Evolutionary conservation across 2,113 vertebrate genomes (phyloP).

Genomic region (Mobula birostris): DNA sequence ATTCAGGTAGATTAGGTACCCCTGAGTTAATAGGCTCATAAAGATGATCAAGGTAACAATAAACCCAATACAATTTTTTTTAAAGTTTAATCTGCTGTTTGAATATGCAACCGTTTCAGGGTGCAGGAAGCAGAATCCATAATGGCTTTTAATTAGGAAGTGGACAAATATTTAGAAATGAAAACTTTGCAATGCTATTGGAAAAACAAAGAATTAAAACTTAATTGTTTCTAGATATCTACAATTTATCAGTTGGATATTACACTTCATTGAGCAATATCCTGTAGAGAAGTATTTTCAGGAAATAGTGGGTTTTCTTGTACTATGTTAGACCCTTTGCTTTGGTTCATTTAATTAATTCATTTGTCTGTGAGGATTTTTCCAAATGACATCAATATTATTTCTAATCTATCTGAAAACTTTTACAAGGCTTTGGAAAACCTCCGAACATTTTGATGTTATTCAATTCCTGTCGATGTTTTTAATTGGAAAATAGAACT

Average conservation of each 20-base stretch:
- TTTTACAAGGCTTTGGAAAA: background rate
- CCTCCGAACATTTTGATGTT: background rate
- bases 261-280: background rate
- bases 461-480: background rate
- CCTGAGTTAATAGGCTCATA: background rate
- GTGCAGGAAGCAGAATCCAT: background rate
- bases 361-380: background rate
- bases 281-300: background rate
- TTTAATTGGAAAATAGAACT: background rate
- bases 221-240: background rate
- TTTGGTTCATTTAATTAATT: background rate
- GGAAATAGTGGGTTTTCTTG: background rate
- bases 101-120: background rate
- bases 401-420: background rate
- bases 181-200: background rate
- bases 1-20: background rate
- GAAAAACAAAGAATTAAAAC: background rate
- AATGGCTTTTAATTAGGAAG: background rate
- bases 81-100: background rate
- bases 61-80: background rate
- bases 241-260: background rate
- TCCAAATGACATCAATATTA: background rate
- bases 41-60: background rate
- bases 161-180: background rate
- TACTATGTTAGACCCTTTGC: too few relatives aligned